These are phyloP conservation scores for Acanthosepion lycidas DNA, from an alignment of 2,888 invertebrate species.

Conservation along the genomic window DNA sequence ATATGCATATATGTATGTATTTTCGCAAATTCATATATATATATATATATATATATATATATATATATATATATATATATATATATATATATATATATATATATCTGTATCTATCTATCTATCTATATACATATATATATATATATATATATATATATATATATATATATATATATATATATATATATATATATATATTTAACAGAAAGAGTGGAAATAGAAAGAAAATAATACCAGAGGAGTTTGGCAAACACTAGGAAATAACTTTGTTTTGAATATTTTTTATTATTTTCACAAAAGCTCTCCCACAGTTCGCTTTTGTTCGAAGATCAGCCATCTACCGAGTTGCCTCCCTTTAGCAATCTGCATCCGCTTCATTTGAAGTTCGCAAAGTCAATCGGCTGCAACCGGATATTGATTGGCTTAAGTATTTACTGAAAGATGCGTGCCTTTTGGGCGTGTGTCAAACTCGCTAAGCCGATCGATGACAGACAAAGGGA, in stretches of 20 bases:
- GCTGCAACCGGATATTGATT: not conserved
- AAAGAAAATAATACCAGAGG: not conserved
- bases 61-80: not conserved
- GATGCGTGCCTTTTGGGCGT: not conserved
- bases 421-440: slow-evolving; percentile 13
- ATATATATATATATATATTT: not conserved
- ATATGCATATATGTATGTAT: too few species aligned
- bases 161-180: not conserved
- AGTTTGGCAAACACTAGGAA: slow-evolving; percentile 11
- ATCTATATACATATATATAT: too few species aligned
- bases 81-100: not conserved
- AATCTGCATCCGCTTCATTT: not conserved
- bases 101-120: too few species aligned
- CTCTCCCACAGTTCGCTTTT: not conserved
- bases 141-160: too few species aligned
- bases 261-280: not conserved
- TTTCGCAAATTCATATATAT: too few species aligned
- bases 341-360: not conserved
- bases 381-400: not conserved
- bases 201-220: not conserved
- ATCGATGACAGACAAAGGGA: slow-evolving; percentile 14
- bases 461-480: not conserved
- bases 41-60: too few species aligned
- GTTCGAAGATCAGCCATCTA: not conserved
- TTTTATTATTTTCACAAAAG: not conserved